Evolutionary conservation across 92 coral and sea anemone species (phyloP), one percentile per base, ranked within the genome.

Genomic region (Pocillopora meandrina): DNA sequence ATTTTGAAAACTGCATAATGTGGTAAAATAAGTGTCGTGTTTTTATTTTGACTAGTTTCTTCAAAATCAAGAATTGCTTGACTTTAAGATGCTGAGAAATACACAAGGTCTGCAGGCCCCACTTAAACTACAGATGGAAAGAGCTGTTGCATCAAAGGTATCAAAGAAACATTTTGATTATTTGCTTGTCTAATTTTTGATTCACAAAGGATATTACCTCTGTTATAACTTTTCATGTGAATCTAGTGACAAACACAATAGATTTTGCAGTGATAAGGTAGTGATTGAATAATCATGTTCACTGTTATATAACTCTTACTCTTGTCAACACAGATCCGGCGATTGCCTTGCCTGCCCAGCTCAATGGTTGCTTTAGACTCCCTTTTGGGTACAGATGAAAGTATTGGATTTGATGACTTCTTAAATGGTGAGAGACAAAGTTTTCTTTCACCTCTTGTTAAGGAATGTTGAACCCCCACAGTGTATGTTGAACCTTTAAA

Each of bases 51-150:
- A 42, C 34, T 59, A 97, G 99, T 94, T 86, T 79, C 57, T 82
- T 65, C 93, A 90, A 89, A 93, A 88, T 66, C 98, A 91, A 88
- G 98, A 97, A 77, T 89, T 90, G 77, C 87, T 95, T 21, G 95
- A 97, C 74, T 90, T 97, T 89, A 86, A 90, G 70, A 97, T 97
- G 99, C 93, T 97, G 26, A 78, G 99, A 60, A 92, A 91, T 66
- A 92, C 93, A 5, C 99, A 97, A 90, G 99, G 99, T 15, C 91
- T 97, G 12, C 98, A 97, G 77, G 99, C 99, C 61, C 98, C 99
- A n/a, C 76, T 94, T 13, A 94, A 92, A 82, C 92, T 97, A 61
- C 95, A 92, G 77, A 88, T 97, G 98, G 99, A 97, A 85, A 72
- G 96, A 65, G 90, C 95, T 72, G 89, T 93, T 17, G 89, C 98